Evolutionary conservation across 2,797 vertebrate genomes (phyloP).

Genomic region (Momotus momota): DNA sequence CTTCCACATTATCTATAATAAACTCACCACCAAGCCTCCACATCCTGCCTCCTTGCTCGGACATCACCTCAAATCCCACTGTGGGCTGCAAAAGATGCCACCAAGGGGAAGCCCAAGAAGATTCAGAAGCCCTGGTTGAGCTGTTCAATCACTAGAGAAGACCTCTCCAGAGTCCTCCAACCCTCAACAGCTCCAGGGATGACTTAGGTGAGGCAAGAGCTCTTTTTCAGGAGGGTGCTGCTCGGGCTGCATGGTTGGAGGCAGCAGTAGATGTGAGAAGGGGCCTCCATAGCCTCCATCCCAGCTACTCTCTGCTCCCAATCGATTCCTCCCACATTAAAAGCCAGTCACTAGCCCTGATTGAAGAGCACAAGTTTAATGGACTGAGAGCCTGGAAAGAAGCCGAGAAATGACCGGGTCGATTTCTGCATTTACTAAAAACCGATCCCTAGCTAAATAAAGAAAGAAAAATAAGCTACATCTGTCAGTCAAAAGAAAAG

Average conservation of each 20-base stretch:
- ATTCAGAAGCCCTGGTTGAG: not conserved
- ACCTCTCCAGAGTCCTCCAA: not conserved
- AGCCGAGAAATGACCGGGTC: not conserved
- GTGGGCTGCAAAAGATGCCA: accelerated
- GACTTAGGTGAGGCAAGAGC: accelerated
- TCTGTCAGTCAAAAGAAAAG: slow-evolving; percentile 13
- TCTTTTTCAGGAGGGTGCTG: not conserved
- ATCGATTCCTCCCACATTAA: slow-evolving; percentile 45
- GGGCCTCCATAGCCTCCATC: not conserved
- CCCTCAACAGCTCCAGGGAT: accelerated
- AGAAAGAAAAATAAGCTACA: slow-evolving; percentile 27
- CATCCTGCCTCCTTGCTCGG: not conserved
- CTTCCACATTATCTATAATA: not conserved
- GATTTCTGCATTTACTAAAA: slow-evolving; percentile 66
- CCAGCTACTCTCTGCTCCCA: not conserved
- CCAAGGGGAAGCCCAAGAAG: not conserved
- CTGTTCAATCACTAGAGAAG: not conserved
- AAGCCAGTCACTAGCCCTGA: slow-evolving; percentile 50
- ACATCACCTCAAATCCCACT: not conserved
- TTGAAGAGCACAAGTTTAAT: slow-evolving; percentile 72
- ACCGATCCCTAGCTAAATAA: slow-evolving; percentile 27
- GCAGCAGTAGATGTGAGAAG: not conserved
- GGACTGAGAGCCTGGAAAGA: slow-evolving; percentile 59
- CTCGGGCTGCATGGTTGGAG: accelerated
- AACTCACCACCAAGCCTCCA: accelerated